Evolutionary conservation across 2,888 invertebrate genomes (phyloP).

Genomic region (Melangyna quadrimaculata): DNA sequence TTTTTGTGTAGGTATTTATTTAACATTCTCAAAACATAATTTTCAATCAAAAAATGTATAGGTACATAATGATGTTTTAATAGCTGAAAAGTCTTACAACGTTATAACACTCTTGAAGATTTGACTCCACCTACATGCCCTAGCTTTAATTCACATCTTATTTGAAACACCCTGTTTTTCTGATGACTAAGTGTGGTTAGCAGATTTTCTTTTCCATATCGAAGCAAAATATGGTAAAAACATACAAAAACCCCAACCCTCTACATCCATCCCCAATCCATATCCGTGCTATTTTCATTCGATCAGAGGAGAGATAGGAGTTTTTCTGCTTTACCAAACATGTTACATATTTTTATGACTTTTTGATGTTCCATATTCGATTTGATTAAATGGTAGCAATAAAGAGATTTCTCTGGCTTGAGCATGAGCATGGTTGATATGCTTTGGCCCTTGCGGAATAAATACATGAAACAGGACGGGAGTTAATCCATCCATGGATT

Average conservation of each 20-base stretch:
- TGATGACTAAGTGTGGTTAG: slow-evolving; percentile 27
- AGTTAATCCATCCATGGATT: slow-evolving; percentile 13
- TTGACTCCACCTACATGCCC: no score
- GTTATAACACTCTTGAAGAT: no score
- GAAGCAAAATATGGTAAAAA: slow-evolving; percentile 29
- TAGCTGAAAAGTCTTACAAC: no score
- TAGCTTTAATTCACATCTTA: no score
- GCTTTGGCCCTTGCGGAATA: slow-evolving; percentile 29
- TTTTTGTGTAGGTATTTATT: no score
- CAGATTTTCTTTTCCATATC: slow-evolving; percentile 58
- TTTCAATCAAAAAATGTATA: no score
- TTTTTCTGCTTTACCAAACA: slow-evolving; percentile 71
- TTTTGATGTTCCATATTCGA: slow-evolving; percentile 72
- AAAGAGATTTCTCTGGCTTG: slow-evolving; percentile 57
- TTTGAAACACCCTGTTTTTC: not conserved
- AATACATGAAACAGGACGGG: not conserved
- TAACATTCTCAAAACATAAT: no score
- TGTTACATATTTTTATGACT: slow-evolving; percentile 71
- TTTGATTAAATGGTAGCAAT: slow-evolving; percentile 71
- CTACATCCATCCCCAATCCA: not conserved
- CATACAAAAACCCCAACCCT: not conserved
- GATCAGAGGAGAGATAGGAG: slow-evolving; percentile 64
- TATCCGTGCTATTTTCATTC: slow-evolving; percentile 65
- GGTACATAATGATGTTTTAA: no score
- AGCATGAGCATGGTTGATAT: slow-evolving; percentile 52